Evolutionary conservation across 2,113 vertebrate species (phyloP).

Genomic region (Smithornis capensis): DNA sequence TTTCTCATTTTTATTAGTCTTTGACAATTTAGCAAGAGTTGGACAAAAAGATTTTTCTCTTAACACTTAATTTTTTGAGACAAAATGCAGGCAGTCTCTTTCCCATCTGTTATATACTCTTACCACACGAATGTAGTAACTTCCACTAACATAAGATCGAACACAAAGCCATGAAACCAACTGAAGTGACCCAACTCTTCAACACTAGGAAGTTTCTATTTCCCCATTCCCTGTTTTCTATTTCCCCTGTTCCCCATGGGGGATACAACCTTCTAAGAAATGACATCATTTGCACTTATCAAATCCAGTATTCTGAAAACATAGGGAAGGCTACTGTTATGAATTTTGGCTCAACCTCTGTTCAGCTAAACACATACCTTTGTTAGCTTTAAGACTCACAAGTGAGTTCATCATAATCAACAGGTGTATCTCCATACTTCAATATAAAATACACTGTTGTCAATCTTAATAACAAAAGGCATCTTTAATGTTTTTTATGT

Average conservation of each 20-base stretch:
- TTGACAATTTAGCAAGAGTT: neutral
- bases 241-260: accelerated
- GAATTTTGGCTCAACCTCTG: neutral
- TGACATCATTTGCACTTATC: neutral
- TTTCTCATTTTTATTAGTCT: neutral
- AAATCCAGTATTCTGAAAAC: neutral
- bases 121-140: neutral
- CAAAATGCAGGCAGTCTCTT: neutral
- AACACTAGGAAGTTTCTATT: neutral
- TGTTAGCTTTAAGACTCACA: neutral
- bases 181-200: neutral
- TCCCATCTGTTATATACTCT: neutral
- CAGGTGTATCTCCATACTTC: neutral
- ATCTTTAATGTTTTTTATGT: neutral
- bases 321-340: neutral
- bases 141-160: neutral
- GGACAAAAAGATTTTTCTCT: neutral
- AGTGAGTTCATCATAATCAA: neutral
- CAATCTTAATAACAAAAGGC: neutral
- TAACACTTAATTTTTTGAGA: neutral
- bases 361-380: neutral
- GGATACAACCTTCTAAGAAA: neutral
- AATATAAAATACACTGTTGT: neutral
- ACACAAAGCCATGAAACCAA: neutral
- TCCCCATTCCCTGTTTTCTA: neutral